Base-by-base conservation (phyloP, 1,140 invertebrate genomes). In the Ceratoteleas bidentatus region DNA sequence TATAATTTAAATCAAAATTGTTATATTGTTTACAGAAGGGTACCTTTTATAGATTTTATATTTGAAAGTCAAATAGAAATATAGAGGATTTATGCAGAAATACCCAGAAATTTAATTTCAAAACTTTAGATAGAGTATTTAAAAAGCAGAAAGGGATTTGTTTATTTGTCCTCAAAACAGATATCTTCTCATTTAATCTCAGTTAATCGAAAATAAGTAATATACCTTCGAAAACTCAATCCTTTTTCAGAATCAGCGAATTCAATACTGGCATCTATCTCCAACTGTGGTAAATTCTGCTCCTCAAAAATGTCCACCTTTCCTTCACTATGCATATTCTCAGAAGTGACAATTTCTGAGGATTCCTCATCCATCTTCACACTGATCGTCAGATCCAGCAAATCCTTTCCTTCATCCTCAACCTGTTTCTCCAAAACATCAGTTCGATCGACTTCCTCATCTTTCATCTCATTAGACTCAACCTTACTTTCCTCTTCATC, bases 241-340 rank as follows among this genome's bases (percentile, higher is more conserved):
- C 76, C 50, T 40, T 52, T 50, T 11, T 62, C 13, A 8, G 81
- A 61, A 6, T 86, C 65, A 9, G 78, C 40, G 11, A 88, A 52
- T 74, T 85, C 80, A 13, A 88, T 16, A 16, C 83, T 84, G 7
- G 65, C 72, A 33, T 85, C 79, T 40, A 89, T 84, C 43, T 86
- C 75, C 14, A 88, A 65, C 36, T 78, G 68, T 2, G 81, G 79
- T 24, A 86, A 83, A 68, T 54, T 61, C 4, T 74, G 34, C 15
- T 52, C 49, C 15, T 62, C 64, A 47, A 74, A 69, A 24, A 58
- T 83, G 32, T 76, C 73, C 10, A 76, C 49, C 52, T 85, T 72
- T 15, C 62, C 0, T 50, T 87, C 83, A 11, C 60, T 84, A 72
- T 79, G 32, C n/a, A 43, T 53, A 83, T 76, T 62, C 70, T 72